These are phyloP conservation scores for Hystrix cristata DNA, from an alignment of 2,113 vertebrate species.

Conservation along the genomic window DNA sequence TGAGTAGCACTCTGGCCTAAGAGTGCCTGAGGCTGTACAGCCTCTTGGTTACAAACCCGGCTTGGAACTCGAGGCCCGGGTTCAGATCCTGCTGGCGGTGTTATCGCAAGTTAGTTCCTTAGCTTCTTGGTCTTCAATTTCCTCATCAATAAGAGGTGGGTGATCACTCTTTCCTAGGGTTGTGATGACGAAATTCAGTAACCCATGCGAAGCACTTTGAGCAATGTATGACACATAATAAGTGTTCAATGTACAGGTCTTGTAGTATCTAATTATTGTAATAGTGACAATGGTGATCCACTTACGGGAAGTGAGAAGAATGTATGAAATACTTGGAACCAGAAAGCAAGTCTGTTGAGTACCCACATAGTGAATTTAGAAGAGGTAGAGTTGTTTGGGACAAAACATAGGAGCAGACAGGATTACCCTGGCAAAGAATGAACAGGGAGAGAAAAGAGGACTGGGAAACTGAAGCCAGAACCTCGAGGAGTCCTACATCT, in stretches of 20 bases:
- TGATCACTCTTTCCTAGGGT: background rate
- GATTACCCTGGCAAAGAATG: constrained; percentile 20
- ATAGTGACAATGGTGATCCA: background rate
- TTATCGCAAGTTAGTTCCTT: constrained; percentile 33
- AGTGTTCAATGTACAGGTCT: constrained; percentile 33
- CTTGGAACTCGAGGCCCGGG: background rate
- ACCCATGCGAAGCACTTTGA: background rate
- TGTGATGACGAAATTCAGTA: constrained; percentile 23
- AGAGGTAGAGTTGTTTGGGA: background rate
- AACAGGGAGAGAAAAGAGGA: background rate
- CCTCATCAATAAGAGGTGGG: background rate
- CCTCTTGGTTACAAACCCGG: background rate
- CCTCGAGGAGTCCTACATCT: background rate
- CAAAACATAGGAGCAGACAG: background rate
- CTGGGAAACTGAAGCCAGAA: background rate
- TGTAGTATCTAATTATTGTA: background rate
- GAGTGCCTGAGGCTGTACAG: background rate
- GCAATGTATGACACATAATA: background rate
- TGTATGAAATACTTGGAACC: constrained; percentile 1
- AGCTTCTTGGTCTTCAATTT: background rate
- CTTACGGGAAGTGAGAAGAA: constrained; percentile 12
- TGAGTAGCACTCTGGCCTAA: background rate
- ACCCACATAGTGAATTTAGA: background rate
- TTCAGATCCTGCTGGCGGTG: background rate
- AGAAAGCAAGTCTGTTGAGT: background rate